phyloP scores from a whole-genome alignment of 1,140 invertebrate genomes.

The Arion vulgaris region DNA sequence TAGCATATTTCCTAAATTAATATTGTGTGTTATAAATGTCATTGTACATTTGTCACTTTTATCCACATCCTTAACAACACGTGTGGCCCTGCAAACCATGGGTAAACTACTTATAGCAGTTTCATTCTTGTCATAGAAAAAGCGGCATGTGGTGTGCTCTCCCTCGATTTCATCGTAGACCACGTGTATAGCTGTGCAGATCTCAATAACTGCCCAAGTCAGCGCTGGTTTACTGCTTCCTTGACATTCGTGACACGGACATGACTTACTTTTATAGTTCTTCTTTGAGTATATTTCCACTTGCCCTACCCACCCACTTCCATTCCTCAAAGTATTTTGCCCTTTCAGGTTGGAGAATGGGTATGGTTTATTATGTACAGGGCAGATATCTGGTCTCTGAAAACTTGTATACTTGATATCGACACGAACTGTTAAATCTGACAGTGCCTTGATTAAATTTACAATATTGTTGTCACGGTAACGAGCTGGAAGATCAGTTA shows the following conservation, averaged over 20 bases:
- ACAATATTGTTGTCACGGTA: neutral
- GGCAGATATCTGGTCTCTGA: neutral
- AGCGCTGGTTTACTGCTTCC: neutral
- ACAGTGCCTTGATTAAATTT: neutral
- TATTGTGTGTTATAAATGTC: neutral
- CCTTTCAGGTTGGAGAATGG: neutral
- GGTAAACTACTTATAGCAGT: neutral
- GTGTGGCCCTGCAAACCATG: neutral
- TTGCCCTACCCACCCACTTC: conserved; percentile 3
- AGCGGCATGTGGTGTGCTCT: neutral
- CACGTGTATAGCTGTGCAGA: neutral
- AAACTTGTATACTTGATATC: neutral
- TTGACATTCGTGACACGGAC: neutral
- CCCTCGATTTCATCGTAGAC: neutral
- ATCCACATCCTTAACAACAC: neutral
- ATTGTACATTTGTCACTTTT: neutral
- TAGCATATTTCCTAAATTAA: neutral
- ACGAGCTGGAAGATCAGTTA: neutral
- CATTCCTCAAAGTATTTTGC: neutral
- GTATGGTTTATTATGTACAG: neutral
- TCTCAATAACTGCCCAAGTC: neutral
- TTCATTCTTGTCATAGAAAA: neutral
- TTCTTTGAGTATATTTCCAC: neutral
- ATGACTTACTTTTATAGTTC: neutral
- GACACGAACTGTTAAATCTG: neutral